These are phyloP conservation scores for Nyctibius grandis DNA, from an alignment of 2,797 vertebrate genomes.

Conservation along the genomic window DNA sequence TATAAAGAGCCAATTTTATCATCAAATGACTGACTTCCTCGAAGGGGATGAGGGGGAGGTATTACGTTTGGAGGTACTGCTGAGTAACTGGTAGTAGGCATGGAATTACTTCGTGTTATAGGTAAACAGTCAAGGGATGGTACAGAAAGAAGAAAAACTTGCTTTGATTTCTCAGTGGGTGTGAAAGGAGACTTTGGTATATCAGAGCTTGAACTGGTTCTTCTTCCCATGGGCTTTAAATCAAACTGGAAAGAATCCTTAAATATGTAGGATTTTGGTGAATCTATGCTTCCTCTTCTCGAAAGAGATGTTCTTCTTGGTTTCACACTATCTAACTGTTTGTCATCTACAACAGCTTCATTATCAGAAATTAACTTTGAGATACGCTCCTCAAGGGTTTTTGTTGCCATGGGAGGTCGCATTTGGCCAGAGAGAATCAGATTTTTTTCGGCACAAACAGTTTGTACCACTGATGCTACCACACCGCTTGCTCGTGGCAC, in stretches of 20 bases:
- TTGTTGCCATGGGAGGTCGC: constrained; percentile 89
- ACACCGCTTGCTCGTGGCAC: constrained; percentile 56
- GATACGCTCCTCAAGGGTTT: constrained; percentile 92
- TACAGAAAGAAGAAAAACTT: constrained; percentile 94
- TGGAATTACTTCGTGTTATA: constrained; percentile 98
- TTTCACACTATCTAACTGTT: constrained; percentile 98
- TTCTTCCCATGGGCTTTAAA: constrained; percentile 92
- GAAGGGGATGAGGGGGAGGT: constrained; percentile 84
- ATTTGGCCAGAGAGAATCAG: constrained; percentile 80
- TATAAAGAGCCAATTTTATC: constrained; percentile 90
- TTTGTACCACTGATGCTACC: constrained; percentile 77
- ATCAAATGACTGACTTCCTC: constrained; percentile 96
- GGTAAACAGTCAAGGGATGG: constrained; percentile 96
- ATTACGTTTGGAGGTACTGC: constrained; percentile 85
- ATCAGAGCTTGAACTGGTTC: constrained; percentile 96
- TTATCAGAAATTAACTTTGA: constrained; percentile 98
- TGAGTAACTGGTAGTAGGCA: constrained; percentile 94
- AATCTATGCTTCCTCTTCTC: constrained; percentile 96
- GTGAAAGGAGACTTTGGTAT: constrained; percentile 99
- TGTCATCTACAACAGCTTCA: constrained; percentile 96
- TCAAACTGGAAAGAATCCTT: constrained; percentile 99
- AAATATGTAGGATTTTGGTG: constrained; percentile 98
- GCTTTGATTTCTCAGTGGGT: constrained; percentile 96
- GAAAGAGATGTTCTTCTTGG: constrained; percentile 97
- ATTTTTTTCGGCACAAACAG: constrained; percentile 79